Evolutionary conservation across 1,140 invertebrate genomes (phyloP).

Genomic region (Danaus plexippus): DNA sequence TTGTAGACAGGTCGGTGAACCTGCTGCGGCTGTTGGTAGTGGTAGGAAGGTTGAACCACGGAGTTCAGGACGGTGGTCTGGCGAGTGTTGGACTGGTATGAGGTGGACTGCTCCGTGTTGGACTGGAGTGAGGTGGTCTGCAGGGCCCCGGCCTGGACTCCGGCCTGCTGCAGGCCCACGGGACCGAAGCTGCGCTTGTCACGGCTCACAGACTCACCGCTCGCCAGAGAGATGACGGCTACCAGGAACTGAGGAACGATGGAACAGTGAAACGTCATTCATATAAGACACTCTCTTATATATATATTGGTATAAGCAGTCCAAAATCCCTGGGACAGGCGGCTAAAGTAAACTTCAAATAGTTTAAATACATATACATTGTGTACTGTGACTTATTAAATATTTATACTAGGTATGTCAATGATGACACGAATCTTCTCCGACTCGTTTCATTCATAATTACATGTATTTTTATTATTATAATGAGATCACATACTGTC

Average conservation of each 20-base stretch:
- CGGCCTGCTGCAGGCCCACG: conserved; percentile 4
- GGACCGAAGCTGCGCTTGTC: conserved; percentile 22
- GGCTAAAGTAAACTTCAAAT: no score
- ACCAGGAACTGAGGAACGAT: conserved; percentile 16
- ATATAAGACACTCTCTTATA: neutral
- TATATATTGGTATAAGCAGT: neutral
- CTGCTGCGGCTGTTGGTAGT: conserved; percentile 8
- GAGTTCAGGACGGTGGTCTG: conserved; percentile 13
- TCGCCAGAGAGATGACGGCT: conserved; percentile 9
- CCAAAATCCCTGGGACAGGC: no score
- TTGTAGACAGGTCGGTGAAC: conserved; percentile 8
- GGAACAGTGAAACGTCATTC: neutral
- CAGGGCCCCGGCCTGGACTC: conserved; percentile 7
- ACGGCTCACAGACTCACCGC: conserved; percentile 13
- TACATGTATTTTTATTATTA: no score
- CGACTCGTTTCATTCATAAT: no score
- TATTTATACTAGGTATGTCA: no score
- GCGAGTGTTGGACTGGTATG: conserved; percentile 17
- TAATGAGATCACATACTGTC: no score
- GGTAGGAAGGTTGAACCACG: neutral
- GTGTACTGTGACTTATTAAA: no score
- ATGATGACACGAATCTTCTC: no score
- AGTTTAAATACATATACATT: no score
- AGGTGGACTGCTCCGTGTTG: conserved; percentile 20
- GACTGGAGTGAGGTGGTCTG: conserved; percentile 17